These are phyloP conservation scores for Melitaea cinxia DNA, from an alignment of 1,140 invertebrate genomes.

Conservation along the genomic window DNA sequence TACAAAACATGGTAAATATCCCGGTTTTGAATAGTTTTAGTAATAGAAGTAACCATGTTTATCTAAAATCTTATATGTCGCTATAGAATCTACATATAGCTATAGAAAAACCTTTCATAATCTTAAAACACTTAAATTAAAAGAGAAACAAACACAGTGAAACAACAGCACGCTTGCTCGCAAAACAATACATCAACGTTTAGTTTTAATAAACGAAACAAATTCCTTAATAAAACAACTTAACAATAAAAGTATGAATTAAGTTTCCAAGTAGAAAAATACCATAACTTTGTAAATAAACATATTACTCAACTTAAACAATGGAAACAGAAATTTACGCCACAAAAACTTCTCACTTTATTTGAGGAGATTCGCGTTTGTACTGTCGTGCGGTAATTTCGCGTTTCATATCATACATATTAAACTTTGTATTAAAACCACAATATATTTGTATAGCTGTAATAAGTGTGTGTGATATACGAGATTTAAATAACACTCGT, in stretches of 20 bases:
- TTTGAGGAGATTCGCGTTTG: slow-evolving; percentile 23
- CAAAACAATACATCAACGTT: neutral
- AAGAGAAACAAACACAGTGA: neutral
- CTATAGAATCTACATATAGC: too few species aligned
- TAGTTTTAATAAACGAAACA: neutral
- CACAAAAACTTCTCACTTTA: slow-evolving; percentile 26
- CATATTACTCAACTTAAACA: slow-evolving; percentile 9
- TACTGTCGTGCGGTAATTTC: slow-evolving; percentile 19
- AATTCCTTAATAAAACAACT: neutral
- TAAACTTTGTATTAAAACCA: slow-evolving; percentile 25
- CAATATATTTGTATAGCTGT: slow-evolving; percentile 14
- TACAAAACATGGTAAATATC: too few species aligned
- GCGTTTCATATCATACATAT: slow-evolving; percentile 18
- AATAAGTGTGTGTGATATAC: slow-evolving; percentile 10
- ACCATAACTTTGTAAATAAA: slow-evolving; percentile 17
- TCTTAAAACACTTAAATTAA: neutral
- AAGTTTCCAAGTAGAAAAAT: slow-evolving; percentile 3
- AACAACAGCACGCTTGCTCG: neutral
- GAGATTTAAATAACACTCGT: neutral
- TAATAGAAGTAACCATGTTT: too few species aligned
- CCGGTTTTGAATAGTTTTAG: too few species aligned
- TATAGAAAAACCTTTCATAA: too few species aligned
- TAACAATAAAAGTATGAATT: slow-evolving; percentile 6
- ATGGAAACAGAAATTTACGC: slow-evolving; percentile 12
- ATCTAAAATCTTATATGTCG: too few species aligned